Percentiles rank a stretch among this genome's conserved stretches.
Conservation (phyloP, 2,888 invertebrate species). For the Schrankia costaestrigalis region DNA sequence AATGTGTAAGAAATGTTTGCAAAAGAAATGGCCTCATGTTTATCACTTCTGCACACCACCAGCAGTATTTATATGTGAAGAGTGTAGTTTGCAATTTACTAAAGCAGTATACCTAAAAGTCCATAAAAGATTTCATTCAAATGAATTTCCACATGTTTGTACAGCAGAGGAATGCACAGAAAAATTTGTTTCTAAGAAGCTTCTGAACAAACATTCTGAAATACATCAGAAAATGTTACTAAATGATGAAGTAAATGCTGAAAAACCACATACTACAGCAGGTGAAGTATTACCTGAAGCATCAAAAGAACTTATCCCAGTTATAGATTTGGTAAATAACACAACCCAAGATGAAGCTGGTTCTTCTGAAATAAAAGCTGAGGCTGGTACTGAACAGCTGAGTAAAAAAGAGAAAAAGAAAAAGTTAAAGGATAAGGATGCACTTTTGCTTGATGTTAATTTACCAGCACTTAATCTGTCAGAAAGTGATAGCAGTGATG, state of each 20-base stretch:
- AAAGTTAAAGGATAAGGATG: conserved; percentile 71
- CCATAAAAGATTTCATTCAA: conserved; percentile 88
- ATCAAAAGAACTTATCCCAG: conserved; percentile 54
- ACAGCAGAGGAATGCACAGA: conserved; percentile 85
- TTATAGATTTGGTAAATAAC: conserved; percentile 63
- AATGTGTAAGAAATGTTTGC: conserved; percentile 90
- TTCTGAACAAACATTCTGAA: conserved; percentile 86
- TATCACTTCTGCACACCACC: conserved; percentile 95
- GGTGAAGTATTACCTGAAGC: conserved; percentile 47
- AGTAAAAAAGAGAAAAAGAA: conserved; percentile 73
- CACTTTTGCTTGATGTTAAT: conserved; percentile 77
- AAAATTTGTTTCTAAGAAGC: conserved; percentile 90
- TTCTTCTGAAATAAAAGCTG: conserved; percentile 54
- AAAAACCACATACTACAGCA: conserved; percentile 39
- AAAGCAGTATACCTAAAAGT: conserved; percentile 90
- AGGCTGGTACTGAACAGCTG: conserved; percentile 48
- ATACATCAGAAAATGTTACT: conserved; percentile 76
- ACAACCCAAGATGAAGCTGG: conserved; percentile 57
- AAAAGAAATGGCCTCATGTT: conserved; percentile 95
- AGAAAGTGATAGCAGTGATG: conserved; percentile 90
- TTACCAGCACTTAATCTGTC: conserved; percentile 91
- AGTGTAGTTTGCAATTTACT: conserved; percentile 87
- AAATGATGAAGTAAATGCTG: conserved; percentile 50
- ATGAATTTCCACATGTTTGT: conserved; percentile 87
- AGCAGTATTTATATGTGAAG: conserved; percentile 87